Evolutionary conservation across 1,140 invertebrate genomes (phyloP), one percentile per base, ranked within the genome.

Genomic region (Campoletis sonorensis): DNA sequence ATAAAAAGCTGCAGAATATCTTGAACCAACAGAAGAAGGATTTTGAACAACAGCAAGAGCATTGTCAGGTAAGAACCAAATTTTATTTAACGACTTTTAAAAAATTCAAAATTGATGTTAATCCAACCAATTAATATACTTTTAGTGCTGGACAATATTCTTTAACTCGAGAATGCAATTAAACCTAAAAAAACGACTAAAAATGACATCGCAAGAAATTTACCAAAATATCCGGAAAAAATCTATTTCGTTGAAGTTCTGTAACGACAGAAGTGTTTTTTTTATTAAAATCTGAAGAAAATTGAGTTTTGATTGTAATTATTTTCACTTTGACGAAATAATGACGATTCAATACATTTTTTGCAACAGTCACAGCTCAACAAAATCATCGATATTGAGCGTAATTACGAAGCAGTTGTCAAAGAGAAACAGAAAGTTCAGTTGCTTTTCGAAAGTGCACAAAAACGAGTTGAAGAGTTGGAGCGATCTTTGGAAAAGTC

Each of bases 361-460:
- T 79, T 11, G 81, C 0, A 54, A 79, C 80, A 88, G 87, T 93
- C 92, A 0, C 95, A 95, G 85, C 94, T 95, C 81, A 92, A 91
- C 11, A 96, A 95, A 91, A 91, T 95, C 18, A 89, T 93, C 77
- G 95, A 96, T 86, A 90, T 96, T 26, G 95, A 96, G 89, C 94
- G 94, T 80, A 95, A 94, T 90, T 93, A 95, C 23, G 95, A 96
- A 79, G 93, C 92, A 0, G 91, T 95, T 5, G 94, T 94, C 73
- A 96, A 96, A 90, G 96, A 96, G 79, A 96, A 96, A 85, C 95
- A 96, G 88, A 93, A 95, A 80, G 93, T 96, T 75, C 95, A 96
- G 89, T 94, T 94, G 67, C 92, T 96, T 27, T 93, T 96, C 79
- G 96, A 97, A 84, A 95, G 94, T 49, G 95, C 96, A 37, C 95